A percentile compares a stretch with the other conserved stretches of the same genome.
phyloP scores from a whole-genome alignment of 2,888 invertebrate species.

The Antheraea yamamai region DNA sequence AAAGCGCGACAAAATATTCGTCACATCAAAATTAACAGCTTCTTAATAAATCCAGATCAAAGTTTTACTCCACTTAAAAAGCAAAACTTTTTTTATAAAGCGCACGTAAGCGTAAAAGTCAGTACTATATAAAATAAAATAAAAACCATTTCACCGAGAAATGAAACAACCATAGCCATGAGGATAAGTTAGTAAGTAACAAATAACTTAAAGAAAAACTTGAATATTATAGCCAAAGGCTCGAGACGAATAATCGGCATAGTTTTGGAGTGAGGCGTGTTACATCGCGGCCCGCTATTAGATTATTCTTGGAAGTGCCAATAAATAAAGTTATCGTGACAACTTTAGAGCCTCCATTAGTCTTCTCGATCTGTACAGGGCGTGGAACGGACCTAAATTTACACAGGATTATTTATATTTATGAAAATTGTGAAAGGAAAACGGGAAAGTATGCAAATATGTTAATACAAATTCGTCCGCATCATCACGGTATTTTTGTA shows the following conservation, averaged over 20 bases:
- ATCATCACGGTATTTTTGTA: not conserved
- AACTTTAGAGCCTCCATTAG: conserved; percentile 15
- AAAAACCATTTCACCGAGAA: too few relatives aligned
- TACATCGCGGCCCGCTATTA: conserved; percentile 20
- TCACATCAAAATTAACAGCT: too few relatives aligned
- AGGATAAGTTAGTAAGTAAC: not conserved
- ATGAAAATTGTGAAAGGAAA: conserved; percentile 8
- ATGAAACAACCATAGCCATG: not conserved
- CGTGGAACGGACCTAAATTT: conserved; percentile 10
- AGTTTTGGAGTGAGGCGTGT: conserved; percentile 4
- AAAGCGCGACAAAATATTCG: too few relatives aligned
- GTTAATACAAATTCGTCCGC: not conserved
- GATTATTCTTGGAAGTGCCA: conserved; percentile 21
- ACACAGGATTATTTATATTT: conserved; percentile 13
- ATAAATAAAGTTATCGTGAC: conserved; percentile 15
- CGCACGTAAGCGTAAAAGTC: too few relatives aligned
- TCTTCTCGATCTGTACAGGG: conserved; percentile 11
- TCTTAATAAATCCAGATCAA: too few relatives aligned
- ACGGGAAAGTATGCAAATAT: conserved; percentile 9
- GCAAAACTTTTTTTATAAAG: too few relatives aligned
- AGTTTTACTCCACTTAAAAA: too few relatives aligned
- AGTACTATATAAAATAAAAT: too few relatives aligned
- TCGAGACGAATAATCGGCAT: not conserved
- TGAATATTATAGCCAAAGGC: not conserved
- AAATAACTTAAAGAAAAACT: not conserved